phyloP scores from a whole-genome alignment of 2,113 vertebrate species.

The Sphaerodactylus townsendi region DNA sequence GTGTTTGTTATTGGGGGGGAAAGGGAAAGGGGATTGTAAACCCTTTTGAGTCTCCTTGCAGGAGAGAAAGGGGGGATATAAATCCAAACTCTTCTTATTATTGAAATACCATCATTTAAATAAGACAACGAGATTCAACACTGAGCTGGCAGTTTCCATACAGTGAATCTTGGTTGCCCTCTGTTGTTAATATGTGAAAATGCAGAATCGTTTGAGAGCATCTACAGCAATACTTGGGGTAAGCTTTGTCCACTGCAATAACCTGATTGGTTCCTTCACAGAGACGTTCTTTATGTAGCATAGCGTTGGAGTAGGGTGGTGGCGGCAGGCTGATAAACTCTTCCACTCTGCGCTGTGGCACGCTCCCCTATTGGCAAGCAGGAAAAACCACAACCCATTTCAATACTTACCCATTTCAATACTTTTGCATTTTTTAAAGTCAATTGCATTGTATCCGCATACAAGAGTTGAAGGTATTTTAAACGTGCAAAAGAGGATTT shows the following conservation, averaged over 20 bases:
- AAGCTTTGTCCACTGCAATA: neutral
- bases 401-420: neutral
- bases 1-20: too few relatives aligned
- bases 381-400: neutral
- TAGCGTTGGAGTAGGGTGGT: neutral
- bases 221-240: neutral
- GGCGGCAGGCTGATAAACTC: too few relatives aligned
- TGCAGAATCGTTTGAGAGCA: constrained; percentile 11
- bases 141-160: accelerated
- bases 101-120: neutral
- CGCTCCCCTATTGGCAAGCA: neutral
- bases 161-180: constrained; percentile 13
- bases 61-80: too few relatives aligned
- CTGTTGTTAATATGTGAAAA: neutral
- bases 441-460: too few relatives aligned
- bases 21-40: too few relatives aligned
- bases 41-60: too few relatives aligned
- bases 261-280: neutral
- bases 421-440: neutral
- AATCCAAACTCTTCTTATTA: neutral
- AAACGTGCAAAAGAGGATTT: neutral
- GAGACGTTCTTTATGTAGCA: neutral
- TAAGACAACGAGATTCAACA: neutral
- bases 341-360: neutral
- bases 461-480: neutral